phyloP scores from a whole-genome alignment of 2,888 invertebrate genomes.

The Antheraea assamensis region DNA sequence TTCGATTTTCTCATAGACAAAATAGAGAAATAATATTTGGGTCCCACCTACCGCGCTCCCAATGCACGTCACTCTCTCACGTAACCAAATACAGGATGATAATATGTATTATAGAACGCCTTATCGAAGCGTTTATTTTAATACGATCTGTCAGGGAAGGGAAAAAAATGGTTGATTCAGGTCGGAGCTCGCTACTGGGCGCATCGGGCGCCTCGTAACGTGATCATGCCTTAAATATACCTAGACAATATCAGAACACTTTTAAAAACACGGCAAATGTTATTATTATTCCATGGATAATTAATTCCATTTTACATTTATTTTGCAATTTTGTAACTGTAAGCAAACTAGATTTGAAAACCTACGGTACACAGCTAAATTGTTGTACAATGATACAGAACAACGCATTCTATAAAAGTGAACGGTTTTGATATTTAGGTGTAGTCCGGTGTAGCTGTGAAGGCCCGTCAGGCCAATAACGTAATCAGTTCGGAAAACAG shows the following conservation, averaged over 20 bases:
- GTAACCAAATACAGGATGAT: slow-evolving; percentile 79
- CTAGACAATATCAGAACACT: slow-evolving; percentile 7
- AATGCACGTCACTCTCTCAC: slow-evolving; percentile 71
- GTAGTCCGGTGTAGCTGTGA: too few species aligned
- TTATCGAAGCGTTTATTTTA: slow-evolving; percentile 81
- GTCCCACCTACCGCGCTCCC: slow-evolving; percentile 78
- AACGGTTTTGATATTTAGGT: not conserved
- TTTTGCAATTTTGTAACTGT: not conserved
- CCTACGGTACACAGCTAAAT: not conserved
- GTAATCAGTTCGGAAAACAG: too few species aligned
- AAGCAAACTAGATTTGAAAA: not conserved
- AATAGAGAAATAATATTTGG: slow-evolving; percentile 43
- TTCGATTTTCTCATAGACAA: slow-evolving; percentile 24
- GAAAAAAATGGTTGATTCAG: slow-evolving; percentile 57
- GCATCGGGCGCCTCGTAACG: slow-evolving; percentile 53
- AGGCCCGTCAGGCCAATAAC: too few species aligned
- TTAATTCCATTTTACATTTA: not conserved
- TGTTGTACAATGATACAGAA: not conserved
- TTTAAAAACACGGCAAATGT: not conserved
- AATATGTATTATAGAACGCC: slow-evolving; percentile 70
- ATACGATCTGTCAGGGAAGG: slow-evolving; percentile 80
- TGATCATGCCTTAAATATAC: slow-evolving; percentile 44
- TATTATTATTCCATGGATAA: not conserved
- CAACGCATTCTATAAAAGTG: not conserved
- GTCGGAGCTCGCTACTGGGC: slow-evolving; percentile 68